These are phyloP conservation scores for Gracilinanus agilis DNA, from an alignment of 2,113 vertebrate genomes.

Conservation along the genomic window DNA sequence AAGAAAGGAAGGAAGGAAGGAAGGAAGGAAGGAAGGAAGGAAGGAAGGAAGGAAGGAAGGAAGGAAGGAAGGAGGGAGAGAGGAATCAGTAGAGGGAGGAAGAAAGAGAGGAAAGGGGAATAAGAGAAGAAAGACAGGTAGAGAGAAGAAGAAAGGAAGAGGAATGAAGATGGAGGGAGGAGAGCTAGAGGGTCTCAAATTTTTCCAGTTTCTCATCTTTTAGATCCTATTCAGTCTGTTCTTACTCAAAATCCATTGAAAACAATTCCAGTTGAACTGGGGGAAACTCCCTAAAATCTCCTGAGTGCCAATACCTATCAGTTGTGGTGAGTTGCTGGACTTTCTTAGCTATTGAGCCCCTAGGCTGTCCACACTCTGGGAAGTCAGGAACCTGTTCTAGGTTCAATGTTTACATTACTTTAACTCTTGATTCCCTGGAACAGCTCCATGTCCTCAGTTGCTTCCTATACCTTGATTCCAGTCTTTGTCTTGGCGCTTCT, in stretches of 20 bases:
- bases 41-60: rapidly evolving
- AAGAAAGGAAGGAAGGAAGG: background rate
- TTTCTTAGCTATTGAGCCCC: background rate
- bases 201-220: background rate
- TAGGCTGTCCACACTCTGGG: background rate
- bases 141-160: background rate
- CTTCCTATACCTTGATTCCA: background rate
- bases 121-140: too few species aligned
- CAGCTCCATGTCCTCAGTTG: background rate
- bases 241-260: background rate
- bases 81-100: too few species aligned
- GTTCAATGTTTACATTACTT: background rate
- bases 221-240: background rate
- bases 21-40: background rate
- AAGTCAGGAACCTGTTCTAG: background rate
- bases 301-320: background rate
- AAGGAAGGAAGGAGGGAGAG: too few species aligned
- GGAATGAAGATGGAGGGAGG: background rate
- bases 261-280: background rate
- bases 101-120: too few species aligned
- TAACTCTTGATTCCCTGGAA: background rate
- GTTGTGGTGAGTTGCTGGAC: background rate
- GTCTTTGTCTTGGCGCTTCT: background rate
- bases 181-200: background rate
- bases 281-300: background rate